Conservation (phyloP, 2,113 vertebrate species). For the Trematomus loennbergii region DNA sequence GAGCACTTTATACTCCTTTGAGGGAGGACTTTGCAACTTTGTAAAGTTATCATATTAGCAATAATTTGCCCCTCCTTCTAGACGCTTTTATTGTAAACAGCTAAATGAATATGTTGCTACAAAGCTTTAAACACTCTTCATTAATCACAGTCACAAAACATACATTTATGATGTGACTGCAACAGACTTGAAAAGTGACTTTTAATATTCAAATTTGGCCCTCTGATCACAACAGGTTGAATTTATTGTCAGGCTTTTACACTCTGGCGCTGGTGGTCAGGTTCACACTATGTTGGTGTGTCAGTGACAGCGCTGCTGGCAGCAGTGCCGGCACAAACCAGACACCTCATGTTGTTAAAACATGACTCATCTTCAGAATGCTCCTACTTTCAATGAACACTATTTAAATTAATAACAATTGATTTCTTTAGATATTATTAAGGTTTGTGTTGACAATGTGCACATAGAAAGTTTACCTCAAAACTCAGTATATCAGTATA, state of each 20-base stretch:
- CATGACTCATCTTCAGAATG: constrained; percentile 31
- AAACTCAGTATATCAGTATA: background rate
- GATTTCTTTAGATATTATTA: background rate
- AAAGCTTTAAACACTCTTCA: background rate
- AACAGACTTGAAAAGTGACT: background rate
- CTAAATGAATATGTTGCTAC: background rate
- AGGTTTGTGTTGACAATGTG: background rate
- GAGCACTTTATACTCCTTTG: constrained; percentile 35
- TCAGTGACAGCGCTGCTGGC: constrained; percentile 37
- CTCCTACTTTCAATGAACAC: background rate
- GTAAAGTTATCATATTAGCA: constrained; percentile 22
- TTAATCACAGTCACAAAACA: background rate
- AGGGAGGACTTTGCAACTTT: constrained; percentile 51
- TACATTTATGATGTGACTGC: too few relatives aligned
- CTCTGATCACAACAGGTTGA: constrained; percentile 15
- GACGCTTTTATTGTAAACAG: constrained; percentile 9
- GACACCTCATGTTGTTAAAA: constrained; percentile 45
- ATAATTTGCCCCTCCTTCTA: constrained; percentile 29
- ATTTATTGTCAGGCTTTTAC: constrained; percentile 14
- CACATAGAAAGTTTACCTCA: background rate
- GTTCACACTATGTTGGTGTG: constrained; percentile 38
- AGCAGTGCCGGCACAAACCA: constrained; percentile 41
- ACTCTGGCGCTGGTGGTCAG: constrained; percentile 25
- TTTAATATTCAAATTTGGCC: constrained; percentile 1
- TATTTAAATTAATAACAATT: background rate